Percentiles rank a stretch among this genome's conserved stretches.
These are phyloP conservation scores for Lasioglossum zephyrum DNA, from an alignment of 2,888 invertebrate species.

Conservation along the genomic window DNA sequence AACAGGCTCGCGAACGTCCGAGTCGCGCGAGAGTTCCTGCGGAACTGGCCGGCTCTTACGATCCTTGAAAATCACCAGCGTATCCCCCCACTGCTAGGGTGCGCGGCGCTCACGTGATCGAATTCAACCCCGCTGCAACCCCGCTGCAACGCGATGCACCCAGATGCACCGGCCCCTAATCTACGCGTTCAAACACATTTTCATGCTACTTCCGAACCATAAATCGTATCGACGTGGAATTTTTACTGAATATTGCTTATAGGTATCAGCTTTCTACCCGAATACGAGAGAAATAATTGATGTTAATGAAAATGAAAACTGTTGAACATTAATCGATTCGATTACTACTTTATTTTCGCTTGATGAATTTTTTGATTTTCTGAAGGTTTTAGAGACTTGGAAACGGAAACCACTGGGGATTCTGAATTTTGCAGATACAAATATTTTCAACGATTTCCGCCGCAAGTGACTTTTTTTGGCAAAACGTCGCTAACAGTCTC, in stretches of 20 bases:
- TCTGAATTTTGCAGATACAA: background rate
- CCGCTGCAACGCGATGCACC: background rate
- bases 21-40: constrained; percentile 69
- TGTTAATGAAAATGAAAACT: too few relatives aligned
- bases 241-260: too few relatives aligned
- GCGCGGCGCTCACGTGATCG: constrained; percentile 53
- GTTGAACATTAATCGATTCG: too few relatives aligned
- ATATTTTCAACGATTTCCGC: background rate
- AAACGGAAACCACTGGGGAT: background rate
- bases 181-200: background rate
- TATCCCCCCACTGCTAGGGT: constrained; percentile 1
- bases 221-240: too few relatives aligned
- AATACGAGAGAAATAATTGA: background rate
- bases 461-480: background rate
- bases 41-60: constrained; percentile 64
- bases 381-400: background rate
- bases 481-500: background rate
- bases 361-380: too few relatives aligned
- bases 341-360: background rate
- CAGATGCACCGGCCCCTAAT: background rate
- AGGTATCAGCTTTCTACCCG: background rate
- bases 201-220: too few relatives aligned
- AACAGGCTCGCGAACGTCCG: constrained; percentile 31
- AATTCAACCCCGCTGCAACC: constrained; percentile 39
- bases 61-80: constrained; percentile 59